These are phyloP conservation scores for Apogon talboti DNA, from an alignment of 2,797 vertebrate species.

Conservation along the genomic window DNA sequence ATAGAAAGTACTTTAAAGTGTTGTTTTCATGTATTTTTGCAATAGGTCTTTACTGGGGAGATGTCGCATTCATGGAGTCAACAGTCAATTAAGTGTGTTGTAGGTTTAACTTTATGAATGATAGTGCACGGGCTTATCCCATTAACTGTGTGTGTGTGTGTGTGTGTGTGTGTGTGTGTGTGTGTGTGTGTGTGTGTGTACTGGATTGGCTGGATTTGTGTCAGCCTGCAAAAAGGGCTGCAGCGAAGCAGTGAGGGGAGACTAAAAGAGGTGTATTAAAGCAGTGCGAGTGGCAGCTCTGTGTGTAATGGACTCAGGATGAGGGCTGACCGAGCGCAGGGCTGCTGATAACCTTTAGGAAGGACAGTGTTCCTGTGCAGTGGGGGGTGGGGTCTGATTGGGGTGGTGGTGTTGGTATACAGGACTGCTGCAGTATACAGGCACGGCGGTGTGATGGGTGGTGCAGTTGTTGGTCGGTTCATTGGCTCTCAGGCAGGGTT, in stretches of 20 bases:
- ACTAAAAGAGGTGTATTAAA: conserved; percentile 78
- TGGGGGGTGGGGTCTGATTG: conserved; percentile 42
- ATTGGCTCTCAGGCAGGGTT: conserved; percentile 71
- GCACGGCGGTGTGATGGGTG: conserved; percentile 66
- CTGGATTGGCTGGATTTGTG: conserved; percentile 52
- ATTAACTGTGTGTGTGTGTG: conserved; percentile 34
- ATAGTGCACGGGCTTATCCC: conserved; percentile 32
- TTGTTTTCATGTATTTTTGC: neutral
- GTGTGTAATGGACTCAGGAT: conserved; percentile 84
- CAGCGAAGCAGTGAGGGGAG: conserved; percentile 67
- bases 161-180: conserved; percentile 41
- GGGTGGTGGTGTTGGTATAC: conserved; percentile 25
- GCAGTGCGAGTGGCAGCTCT: conserved; percentile 66
- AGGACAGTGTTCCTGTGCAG: conserved; percentile 80
- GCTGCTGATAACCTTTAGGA: conserved; percentile 85
- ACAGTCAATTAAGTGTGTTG: conserved; percentile 6
- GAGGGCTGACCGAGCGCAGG: conserved; percentile 79
- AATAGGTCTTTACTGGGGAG: neutral
- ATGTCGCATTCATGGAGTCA: conserved; percentile 6
- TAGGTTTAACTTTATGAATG: conserved; percentile 10
- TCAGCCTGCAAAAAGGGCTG: conserved; percentile 67
- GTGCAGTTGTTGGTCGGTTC: conserved; percentile 74
- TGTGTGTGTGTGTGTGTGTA: conserved; percentile 36
- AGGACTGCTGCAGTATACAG: conserved; percentile 63
- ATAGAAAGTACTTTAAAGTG: no score